These are phyloP conservation scores for Heliconius hewitsoni DNA, from an alignment of 1,140 invertebrate genomes.

Conservation along the genomic window DNA sequence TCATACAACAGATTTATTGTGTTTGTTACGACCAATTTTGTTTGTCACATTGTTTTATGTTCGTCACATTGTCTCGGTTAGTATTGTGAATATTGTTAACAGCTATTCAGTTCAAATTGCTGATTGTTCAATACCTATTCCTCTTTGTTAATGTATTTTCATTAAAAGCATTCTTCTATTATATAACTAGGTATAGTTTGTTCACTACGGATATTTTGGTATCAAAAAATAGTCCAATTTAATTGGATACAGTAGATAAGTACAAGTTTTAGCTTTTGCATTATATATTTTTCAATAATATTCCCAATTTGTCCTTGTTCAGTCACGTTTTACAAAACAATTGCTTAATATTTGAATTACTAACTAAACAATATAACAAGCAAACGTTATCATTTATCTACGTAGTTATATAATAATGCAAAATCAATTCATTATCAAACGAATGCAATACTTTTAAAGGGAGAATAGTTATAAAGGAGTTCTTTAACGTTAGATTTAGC, in stretches of 20 bases:
- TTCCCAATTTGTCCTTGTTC: no score
- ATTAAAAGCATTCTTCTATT: neutral
- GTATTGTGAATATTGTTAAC: conserved; percentile 12
- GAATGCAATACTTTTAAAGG: no score
- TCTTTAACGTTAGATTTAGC: no score
- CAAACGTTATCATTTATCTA: no score
- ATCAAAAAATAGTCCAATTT: neutral
- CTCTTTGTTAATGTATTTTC: conserved; percentile 11
- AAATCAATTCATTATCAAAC: no score
- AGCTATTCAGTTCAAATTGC: conserved; percentile 1
- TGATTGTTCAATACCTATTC: conserved; percentile 4
- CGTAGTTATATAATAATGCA: no score
- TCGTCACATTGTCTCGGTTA: neutral
- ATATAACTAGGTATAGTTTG: neutral
- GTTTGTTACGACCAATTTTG: neutral
- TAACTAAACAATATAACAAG: no score
- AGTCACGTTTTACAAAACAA: no score
- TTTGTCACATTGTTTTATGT: neutral
- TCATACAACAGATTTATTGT: conserved; percentile 10
- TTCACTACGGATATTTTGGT: neutral
- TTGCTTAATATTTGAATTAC: no score
- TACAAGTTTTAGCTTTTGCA: no score
- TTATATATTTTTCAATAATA: no score
- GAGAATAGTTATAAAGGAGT: no score
- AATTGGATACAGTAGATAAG: neutral